Base-by-base conservation (phyloP, 2,888 invertebrate genomes). In the Petrolisthes manimaculis region DNA sequence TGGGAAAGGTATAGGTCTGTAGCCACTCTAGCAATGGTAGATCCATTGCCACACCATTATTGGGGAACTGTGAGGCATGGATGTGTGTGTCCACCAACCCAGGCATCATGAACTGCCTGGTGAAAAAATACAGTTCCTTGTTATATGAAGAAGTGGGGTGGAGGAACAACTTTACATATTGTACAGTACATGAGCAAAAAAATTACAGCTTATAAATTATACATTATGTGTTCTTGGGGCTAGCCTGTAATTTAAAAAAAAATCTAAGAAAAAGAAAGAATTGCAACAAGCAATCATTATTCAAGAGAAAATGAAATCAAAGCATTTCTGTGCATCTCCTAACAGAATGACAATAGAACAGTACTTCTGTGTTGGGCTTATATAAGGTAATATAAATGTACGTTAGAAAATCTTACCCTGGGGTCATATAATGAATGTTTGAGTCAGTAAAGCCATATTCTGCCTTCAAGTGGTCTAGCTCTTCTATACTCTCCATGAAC, bases 1-100 rank as follows among this genome's bases (percentile, higher is more conserved):
- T 93, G 0, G 97, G 97, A 92, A 96, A 98, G 1, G 97, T 98
- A 92, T 97, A 97, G 5, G 94, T 95, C 53, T 96, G 94, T 8
- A 98, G 94, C 98, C 98, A 98, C 81, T 97, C 96, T 9, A 98
- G 93, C 71, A 98, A 93, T 0, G 96, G 95, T 91, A 95, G 95
- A 92, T 97, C 97, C 91, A 97, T 94, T 0, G 97, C 97, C 14
- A 97, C 93, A 0, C 97, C 98, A 87, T 95, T 94, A 93, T 98
- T 97, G 0, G 97, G 96, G 92, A 96, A 96, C 93, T 98, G 98
- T 0, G 97, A 96, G 0, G 97, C 97, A 94, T 98, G 98, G 12
- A 97, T 96, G 92, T 98, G 98, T 51, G 96, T 96, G 93, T 98
- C 98, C 3, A 98, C 94, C 89, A 98, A 95, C 0, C 98, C 98